These are phyloP conservation scores for Neotoxoptera formosana DNA, from an alignment of 1,140 invertebrate species.

Conservation along the genomic window DNA sequence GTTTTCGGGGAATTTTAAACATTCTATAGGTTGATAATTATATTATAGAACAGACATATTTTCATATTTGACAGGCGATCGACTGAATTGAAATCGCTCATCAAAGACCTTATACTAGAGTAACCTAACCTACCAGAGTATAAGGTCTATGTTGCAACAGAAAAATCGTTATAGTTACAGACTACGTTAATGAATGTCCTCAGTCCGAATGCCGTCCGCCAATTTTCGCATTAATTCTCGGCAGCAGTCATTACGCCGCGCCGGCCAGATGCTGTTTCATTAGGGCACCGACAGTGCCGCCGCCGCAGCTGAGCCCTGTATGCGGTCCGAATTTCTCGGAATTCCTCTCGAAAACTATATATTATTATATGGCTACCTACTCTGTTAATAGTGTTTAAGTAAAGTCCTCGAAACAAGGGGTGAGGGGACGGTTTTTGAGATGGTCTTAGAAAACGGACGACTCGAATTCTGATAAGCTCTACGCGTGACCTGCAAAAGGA, in stretches of 20 bases:
- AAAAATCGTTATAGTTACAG: neutral
- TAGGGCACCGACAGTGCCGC: neutral
- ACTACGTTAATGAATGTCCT: neutral
- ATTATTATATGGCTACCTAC: neutral
- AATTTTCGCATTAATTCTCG: constrained; percentile 2
- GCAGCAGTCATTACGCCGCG: neutral
- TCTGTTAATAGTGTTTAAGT: neutral
- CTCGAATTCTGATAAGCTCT: neutral
- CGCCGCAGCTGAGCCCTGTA: neutral
- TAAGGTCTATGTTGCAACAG: too few species aligned
- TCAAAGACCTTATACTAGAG: too few species aligned
- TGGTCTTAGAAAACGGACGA: neutral
- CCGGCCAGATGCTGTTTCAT: neutral
- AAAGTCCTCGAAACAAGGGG: neutral
- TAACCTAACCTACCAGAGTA: too few species aligned
- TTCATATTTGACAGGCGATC: neutral
- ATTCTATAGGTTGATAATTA: neutral
- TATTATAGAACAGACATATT: neutral
- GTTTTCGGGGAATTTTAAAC: neutral
- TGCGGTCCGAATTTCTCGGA: neutral
- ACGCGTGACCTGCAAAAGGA: neutral
- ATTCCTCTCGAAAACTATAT: neutral
- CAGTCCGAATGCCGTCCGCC: neutral
- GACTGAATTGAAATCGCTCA: neutral
- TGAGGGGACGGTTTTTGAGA: neutral